Base-by-base conservation (phyloP, 2,113 vertebrate genomes). In the Cyanistes caeruleus region DNA sequence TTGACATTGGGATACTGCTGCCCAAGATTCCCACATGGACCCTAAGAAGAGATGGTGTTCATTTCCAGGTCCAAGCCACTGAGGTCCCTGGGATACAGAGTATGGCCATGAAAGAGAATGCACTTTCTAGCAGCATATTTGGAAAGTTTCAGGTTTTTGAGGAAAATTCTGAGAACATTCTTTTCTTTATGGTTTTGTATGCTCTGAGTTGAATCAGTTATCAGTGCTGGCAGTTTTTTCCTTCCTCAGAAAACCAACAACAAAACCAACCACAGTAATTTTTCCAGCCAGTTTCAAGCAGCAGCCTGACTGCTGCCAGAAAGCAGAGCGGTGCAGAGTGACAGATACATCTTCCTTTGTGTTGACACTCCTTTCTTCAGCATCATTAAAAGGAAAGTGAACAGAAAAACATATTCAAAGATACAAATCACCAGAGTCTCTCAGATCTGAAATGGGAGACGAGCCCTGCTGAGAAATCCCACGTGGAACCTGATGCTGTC, bases 371-470 rank as follows among this genome's bases (percentile, higher is more conserved):
- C 58, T 84, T 96, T 88, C 88, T 93, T 93, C 93, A 94, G 83
- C 60, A 92, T 46, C 86, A 75, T 87, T 92, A 93, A 90, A 90
- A 94, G 41, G 76, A 90, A 96, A 95, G 93, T 44, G 68, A 95
- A 72, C 0, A 5, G 81, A 82, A 95, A 90, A 95, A 91, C 65
- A 62, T 31, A 91, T 46, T 91, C 77, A 84, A 82, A 87, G 84
- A 87, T 53, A 95, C 68, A 94, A 96, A 94, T 92, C 86, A 84
- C 76, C 5, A 5, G 35, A 86, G 86, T 21, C n/a, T 88, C 51
- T 87, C 56, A 52, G 86, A 90, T 79, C 48, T 65, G 74, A 87
- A 80, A 81, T 78, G 84, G 35, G 64, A 96, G 23, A 84, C 52
- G 8, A 90, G 46, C 60, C 83, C 84, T 82, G 86, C 80, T 90